Base-by-base conservation (phyloP, 2,888 invertebrate species). In the Muscina levida region DNA sequence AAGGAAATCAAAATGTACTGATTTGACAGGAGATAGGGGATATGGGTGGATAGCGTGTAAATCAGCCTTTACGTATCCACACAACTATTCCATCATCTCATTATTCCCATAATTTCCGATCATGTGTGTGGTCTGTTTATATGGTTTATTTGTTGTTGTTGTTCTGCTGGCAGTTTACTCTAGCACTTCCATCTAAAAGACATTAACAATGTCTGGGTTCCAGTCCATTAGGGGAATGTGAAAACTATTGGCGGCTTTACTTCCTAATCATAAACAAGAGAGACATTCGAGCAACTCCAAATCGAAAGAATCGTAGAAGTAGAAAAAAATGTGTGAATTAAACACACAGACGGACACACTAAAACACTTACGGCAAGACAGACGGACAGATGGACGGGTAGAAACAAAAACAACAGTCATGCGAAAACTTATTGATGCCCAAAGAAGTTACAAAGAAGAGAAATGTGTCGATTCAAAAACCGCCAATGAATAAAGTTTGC, bases 181-280 rank as follows among this genome's bases (percentile, higher is more conserved):
- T 8, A 31, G 31, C 31, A 8, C 8, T 31, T 13, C 53, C 37
- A 31, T 37, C 57, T 57, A 26, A 62, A 62, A 62, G 19, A 42
- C 62, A 62, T 62, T 62, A 62, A 62, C 17, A 15, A 37, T 11
- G 62, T 42, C 62, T 62, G 22, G 19, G 42, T 42, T 17, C 31
- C 31, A 31, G 39, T 11, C 42, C 62, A 62, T 62, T 62, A 62
- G 39, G 62, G 22, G 42, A 42, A 42, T 42, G 39, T 62, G 62
- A 15, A 62, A n/a, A 62, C 19, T 15, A 42, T 39, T 62, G 42
- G 37, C 22, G 42, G 62, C 39, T 39, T 62, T 62, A 62, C 62
- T 62, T 62, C 62, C 62, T 62, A 62, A 62, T 42, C 62, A 62
- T 11, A 62, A 59, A 59, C 37, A 59, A 62, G n/a, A 62, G 42